Base-by-base conservation (phyloP, 1,140 invertebrate genomes). In the Drosophila subpulchrella region DNA sequence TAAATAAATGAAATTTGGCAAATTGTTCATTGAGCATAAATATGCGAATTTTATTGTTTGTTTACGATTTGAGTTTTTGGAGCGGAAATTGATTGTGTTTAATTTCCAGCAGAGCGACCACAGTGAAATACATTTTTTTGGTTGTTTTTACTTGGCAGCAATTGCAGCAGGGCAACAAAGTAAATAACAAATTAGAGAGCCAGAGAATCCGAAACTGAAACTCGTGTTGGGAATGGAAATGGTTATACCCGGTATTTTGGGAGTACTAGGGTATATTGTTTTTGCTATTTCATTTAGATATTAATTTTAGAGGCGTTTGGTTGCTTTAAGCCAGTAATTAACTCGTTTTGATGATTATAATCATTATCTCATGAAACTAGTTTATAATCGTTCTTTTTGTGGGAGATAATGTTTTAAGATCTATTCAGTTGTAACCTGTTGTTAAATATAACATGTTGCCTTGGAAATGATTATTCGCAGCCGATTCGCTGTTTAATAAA, bases 81-180 rank as follows among this genome's bases (percentile, higher is more conserved):
- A 80, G 86, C 86, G 86, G 86, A 90, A 90, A 90, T 90, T 90
- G 86, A 90, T 90, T 90, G 81, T 90, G 77, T 89, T 70, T 89
- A 89, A 89, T 89, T 89, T 89, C 84, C 84, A 89, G 71, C 63
- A 76, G 59, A 88, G 83, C 78, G 44, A 70, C 77, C 78, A 47
- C 75, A 82, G 67, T 73, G 42, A 24, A 44, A 56, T 32, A 10
- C 3, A 17, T 39, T 17, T 47, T 46, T 36, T 70, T 4, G 36
- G 15, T 46, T 56, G 42, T 71, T 71, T 68, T 68, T 56, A 56
- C 42, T 70, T 71, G 53, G 51, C 55, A 44, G 60, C 47, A 66
- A 59, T 13, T 73, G 54, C 50, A 60, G 53, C 41, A 77, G 39
- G 46, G 59, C 53, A 70, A 65, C 74, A 67, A 81, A 72, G 41